These are phyloP conservation scores for Antheraea mylitta DNA, from an alignment of 1,140 invertebrate species.

Conservation along the genomic window DNA sequence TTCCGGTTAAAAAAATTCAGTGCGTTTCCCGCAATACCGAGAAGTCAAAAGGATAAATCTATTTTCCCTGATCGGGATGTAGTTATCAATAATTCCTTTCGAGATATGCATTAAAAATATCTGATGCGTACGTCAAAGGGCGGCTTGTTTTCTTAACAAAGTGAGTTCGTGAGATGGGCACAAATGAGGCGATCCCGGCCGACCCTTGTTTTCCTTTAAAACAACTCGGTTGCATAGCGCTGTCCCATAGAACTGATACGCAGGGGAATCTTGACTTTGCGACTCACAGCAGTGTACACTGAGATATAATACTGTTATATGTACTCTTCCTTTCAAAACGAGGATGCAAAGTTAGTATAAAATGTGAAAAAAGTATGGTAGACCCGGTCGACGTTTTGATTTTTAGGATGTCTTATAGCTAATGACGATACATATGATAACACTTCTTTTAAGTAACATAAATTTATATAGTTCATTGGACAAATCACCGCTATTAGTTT, in stretches of 20 bases:
- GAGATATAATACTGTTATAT: not conserved
- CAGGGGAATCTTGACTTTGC: constrained; percentile 26
- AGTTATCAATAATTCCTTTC: constrained; percentile 62
- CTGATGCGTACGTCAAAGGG: constrained; percentile 39
- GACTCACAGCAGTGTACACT: constrained; percentile 9
- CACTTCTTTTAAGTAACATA: too few relatives aligned
- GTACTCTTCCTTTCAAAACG: not conserved
- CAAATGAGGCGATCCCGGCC: constrained; percentile 34
- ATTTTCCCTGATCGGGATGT: constrained; percentile 30
- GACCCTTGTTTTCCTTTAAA: constrained; percentile 49
- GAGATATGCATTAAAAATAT: constrained; percentile 53
- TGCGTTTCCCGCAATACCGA: not conserved
- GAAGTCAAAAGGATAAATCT: constrained; percentile 26
- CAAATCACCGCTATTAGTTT: not conserved
- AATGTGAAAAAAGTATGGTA: not conserved
- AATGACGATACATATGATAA: too few relatives aligned
- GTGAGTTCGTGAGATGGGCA: constrained; percentile 40
- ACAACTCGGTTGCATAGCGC: constrained; percentile 37
- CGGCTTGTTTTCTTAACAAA: constrained; percentile 48
- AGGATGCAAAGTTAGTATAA: not conserved
- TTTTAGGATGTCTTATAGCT: too few relatives aligned
- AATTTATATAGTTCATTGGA: too few relatives aligned
- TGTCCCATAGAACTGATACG: constrained; percentile 18
- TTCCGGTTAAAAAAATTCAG: not conserved
- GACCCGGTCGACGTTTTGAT: too few relatives aligned